A percentile compares a stretch with the other conserved stretches of the same genome.
Evolutionary conservation across 2,113 vertebrate genomes (phyloP).

Genomic region (Melanocharis versteri): DNA sequence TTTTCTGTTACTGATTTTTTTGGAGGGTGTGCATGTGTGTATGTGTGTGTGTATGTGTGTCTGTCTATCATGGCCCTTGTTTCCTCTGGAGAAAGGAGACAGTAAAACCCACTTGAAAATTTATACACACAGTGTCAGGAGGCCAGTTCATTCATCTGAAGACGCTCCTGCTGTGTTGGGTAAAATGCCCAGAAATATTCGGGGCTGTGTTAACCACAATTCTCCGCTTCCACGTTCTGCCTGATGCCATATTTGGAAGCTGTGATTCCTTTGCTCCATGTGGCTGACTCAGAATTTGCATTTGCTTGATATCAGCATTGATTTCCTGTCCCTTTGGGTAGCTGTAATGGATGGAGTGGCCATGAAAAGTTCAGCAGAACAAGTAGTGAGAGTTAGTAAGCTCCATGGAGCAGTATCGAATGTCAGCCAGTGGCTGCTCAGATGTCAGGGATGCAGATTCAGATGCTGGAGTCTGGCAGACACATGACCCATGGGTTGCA

Average conservation of each 20-base stretch:
- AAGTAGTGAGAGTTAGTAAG: slow-evolving; percentile 5
- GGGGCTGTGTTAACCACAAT: slow-evolving; percentile 42
- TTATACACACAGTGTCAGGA: slow-evolving; percentile 28
- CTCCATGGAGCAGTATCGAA: not conserved
- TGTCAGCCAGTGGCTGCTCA: slow-evolving; percentile 11
- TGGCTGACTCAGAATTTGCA: slow-evolving; percentile 25
- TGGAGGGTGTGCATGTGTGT: no score
- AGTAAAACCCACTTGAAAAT: slow-evolving; percentile 59
- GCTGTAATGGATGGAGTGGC: slow-evolving; percentile 8
- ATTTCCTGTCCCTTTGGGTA: slow-evolving; percentile 13
- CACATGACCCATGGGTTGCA: slow-evolving; percentile 11
- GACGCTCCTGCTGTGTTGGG: slow-evolving; percentile 42
- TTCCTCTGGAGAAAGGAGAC: slow-evolving; percentile 45
- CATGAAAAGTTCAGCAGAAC: slow-evolving; percentile 21
- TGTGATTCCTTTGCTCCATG: slow-evolving; percentile 3
- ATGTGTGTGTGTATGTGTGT: not conserved
- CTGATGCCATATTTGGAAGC: slow-evolving; percentile 44
- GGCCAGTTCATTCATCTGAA: slow-evolving; percentile 54
- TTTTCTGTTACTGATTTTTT: not conserved
- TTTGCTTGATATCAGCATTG: slow-evolving; percentile 19
- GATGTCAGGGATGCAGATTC: slow-evolving; percentile 20
- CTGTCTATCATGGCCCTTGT: not conserved
- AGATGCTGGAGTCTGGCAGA: slow-evolving; percentile 33
- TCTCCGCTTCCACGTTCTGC: not conserved
- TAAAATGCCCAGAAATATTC: slow-evolving; percentile 59